Evolutionary conservation across 2,113 vertebrate genomes (phyloP).

Genomic region (Columba janthina): DNA sequence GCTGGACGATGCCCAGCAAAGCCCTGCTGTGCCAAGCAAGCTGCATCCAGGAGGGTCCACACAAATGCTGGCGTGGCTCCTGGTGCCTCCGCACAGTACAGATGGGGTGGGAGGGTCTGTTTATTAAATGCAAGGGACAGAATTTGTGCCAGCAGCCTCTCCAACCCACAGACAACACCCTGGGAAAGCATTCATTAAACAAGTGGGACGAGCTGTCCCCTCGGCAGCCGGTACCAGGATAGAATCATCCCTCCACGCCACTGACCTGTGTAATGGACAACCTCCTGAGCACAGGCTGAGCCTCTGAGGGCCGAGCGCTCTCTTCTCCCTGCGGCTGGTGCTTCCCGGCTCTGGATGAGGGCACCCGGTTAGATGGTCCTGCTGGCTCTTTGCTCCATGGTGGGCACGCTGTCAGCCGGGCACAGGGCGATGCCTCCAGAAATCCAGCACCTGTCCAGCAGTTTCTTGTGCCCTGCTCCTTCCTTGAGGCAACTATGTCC

Average conservation of each 20-base stretch:
- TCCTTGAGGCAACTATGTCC: not conserved
- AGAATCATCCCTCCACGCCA: not conserved
- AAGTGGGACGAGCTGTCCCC: fast-evolving
- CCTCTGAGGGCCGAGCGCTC: fast-evolving
- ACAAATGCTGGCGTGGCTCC: not conserved
- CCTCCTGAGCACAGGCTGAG: not conserved
- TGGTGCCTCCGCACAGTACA: not conserved
- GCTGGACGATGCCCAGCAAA: not conserved
- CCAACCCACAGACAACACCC: not conserved
- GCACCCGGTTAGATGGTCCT: not conserved
- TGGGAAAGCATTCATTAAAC: not conserved
- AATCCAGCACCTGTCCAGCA: fast-evolving
- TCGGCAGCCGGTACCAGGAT: fast-evolving
- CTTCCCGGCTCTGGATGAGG: fast-evolving
- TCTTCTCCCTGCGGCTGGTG: not conserved
- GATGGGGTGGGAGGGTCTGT: not conserved
- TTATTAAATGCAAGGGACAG: not conserved
- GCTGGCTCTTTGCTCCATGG: slow-evolving; percentile 29
- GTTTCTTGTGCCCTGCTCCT: not conserved
- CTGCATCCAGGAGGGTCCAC: not conserved
- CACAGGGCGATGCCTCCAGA: not conserved
- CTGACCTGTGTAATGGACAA: not conserved
- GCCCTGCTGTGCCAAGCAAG: not conserved
- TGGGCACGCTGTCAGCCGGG: fast-evolving
- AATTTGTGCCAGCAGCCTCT: not conserved